phyloP scores from a whole-genome alignment of 2,113 vertebrate species.

The Salvelinus fontinalis region DNA sequence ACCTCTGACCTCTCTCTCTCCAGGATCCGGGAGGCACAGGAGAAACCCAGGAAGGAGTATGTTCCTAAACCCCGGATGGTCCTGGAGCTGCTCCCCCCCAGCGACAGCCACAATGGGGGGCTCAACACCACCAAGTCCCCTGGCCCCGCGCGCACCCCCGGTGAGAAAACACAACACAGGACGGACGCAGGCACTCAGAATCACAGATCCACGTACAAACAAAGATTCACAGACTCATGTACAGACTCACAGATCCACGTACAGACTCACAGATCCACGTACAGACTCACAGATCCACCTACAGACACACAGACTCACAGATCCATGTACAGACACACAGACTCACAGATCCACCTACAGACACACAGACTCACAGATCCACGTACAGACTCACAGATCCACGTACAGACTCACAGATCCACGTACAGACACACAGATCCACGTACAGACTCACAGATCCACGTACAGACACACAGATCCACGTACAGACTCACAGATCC shows the following conservation, averaged over 20 bases:
- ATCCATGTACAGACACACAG: no score
- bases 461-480: no score
- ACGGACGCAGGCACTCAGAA: background rate
- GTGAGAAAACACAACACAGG: background rate
- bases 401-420: no score
- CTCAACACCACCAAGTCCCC: conserved; percentile 87
- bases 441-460: no score
- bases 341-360: no score
- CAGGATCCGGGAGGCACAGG: conserved; percentile 92
- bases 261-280: background rate
- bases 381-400: no score
- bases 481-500: no score
- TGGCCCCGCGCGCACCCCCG: conserved; percentile 65
- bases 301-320: no score
- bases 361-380: no score
- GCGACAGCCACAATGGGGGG: conserved; percentile 89
- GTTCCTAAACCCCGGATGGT: conserved; percentile 90
- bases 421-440: no score
- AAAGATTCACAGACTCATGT: conserved; percentile 16
- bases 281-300: no score
- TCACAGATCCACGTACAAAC: conserved; percentile 13
- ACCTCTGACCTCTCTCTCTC: conserved; percentile 12
- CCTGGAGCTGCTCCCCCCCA: conserved; percentile 82
- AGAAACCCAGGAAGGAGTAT: conserved; percentile 88
- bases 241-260: background rate